phyloP scores from a whole-genome alignment of 2,797 vertebrate genomes.

The Myotis findleyi region DNA sequence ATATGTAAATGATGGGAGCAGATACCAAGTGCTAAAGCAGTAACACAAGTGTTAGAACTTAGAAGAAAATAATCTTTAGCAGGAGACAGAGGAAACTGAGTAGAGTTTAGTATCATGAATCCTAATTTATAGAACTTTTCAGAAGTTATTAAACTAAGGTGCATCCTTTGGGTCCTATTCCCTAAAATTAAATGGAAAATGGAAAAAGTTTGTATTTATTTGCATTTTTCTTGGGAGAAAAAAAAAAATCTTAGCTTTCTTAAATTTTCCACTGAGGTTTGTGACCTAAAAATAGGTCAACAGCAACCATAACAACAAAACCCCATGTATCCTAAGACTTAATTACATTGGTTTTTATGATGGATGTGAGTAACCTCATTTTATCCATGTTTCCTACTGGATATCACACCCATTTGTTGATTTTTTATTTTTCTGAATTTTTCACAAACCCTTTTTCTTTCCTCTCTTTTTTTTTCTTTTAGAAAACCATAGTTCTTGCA shows the following conservation, averaged over 20 bases:
- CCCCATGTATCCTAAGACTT: background rate
- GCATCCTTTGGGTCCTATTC: background rate
- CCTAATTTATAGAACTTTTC: background rate
- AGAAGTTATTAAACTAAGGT: slow-evolving; percentile 44
- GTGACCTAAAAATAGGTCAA: slow-evolving; percentile 55
- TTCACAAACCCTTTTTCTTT: background rate
- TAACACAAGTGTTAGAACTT: background rate
- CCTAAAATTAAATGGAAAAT: background rate
- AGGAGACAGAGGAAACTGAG: background rate
- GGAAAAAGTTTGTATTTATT: slow-evolving; percentile 51
- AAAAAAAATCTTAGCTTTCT: background rate
- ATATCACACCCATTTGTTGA: background rate
- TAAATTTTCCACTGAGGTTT: background rate
- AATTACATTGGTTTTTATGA: slow-evolving; percentile 58
- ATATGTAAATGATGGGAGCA: background rate
- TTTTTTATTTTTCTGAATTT: background rate
- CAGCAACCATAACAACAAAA: background rate
- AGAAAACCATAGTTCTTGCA: background rate
- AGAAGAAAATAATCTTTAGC: background rate
- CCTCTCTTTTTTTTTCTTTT: background rate
- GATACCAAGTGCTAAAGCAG: background rate
- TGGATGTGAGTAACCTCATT: background rate
- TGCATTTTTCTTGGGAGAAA: slow-evolving; percentile 56
- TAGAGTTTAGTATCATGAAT: background rate
- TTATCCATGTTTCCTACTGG: background rate